These are phyloP conservation scores for Ia io DNA, from an alignment of 2,113 vertebrate genomes.

Conservation along the genomic window DNA sequence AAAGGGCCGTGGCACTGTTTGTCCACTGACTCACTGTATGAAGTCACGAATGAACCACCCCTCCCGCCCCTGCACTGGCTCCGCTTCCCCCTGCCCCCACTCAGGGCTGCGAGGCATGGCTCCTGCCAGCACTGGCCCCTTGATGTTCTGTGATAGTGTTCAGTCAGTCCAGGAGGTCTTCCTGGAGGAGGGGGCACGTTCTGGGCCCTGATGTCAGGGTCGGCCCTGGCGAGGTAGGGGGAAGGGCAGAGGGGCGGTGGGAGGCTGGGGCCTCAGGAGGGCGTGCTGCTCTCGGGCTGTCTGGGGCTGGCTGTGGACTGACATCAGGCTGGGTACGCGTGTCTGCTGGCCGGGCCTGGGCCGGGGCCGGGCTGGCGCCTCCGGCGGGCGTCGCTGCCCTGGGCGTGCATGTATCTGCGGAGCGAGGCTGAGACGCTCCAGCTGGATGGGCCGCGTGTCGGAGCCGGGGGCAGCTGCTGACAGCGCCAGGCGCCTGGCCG, in stretches of 20 bases:
- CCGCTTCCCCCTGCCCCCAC: neutral
- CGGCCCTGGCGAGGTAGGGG: neutral
- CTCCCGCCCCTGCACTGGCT: neutral
- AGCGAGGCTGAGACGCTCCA: slow-evolving; percentile 7
- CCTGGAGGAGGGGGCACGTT: neutral
- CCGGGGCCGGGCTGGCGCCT: neutral
- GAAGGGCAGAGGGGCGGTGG: neutral
- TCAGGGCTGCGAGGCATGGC: fast-evolving
- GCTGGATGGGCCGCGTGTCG: slow-evolving; percentile 35
- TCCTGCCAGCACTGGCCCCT: neutral
- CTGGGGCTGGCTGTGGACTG: neutral
- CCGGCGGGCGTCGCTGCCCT: neutral
- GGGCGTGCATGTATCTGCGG: neutral
- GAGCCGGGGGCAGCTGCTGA: neutral
- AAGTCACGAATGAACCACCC: neutral
- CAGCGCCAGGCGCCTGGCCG: slow-evolving; percentile 50
- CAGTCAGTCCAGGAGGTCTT: neutral
- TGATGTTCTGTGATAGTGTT: fast-evolving
- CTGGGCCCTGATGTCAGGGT: neutral
- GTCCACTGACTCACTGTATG: neutral
- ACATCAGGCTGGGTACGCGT: neutral
- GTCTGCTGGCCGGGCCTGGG: neutral
- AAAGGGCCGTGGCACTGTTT: fast-evolving
- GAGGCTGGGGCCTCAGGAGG: neutral
- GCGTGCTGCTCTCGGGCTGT: fast-evolving